phyloP scores from a whole-genome alignment of 2,797 vertebrate species.

The Alcedo quadribrachys region DNA sequence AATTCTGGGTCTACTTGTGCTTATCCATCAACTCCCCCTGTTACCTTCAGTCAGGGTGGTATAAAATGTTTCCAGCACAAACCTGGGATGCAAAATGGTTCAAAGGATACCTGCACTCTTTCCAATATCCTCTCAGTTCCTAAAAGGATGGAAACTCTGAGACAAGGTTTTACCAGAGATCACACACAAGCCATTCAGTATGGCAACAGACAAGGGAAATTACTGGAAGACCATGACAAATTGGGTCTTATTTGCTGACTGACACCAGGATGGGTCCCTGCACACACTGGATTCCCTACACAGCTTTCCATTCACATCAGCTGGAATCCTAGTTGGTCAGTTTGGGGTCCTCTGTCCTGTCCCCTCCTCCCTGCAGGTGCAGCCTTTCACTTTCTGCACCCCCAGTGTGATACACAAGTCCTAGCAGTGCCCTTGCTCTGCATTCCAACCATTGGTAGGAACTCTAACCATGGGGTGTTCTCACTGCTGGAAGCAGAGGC shows the following conservation, averaged over 20 bases:
- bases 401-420: too few species aligned
- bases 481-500: too few species aligned
- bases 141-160: not conserved
- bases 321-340: too few species aligned
- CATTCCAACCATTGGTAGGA: too few species aligned
- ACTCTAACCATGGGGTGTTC: too few species aligned
- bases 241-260: fast-evolving
- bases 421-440: too few species aligned
- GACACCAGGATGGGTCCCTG: fast-evolving
- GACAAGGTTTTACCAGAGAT: not conserved
- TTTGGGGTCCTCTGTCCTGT: too few species aligned
- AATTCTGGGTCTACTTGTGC: not conserved
- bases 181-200: not conserved
- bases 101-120: not conserved
- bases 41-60: not conserved
- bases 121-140: not conserved
- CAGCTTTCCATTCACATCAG: not conserved
- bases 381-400: too few species aligned
- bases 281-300: too few species aligned
- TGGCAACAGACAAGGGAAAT: not conserved
- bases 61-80: not conserved
- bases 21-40: not conserved
- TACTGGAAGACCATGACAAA: not conserved
- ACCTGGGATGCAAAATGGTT: not conserved
- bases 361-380: too few species aligned